phyloP scores from a whole-genome alignment of 2,797 vertebrate species.

The Sarcoramphus papa region DNA sequence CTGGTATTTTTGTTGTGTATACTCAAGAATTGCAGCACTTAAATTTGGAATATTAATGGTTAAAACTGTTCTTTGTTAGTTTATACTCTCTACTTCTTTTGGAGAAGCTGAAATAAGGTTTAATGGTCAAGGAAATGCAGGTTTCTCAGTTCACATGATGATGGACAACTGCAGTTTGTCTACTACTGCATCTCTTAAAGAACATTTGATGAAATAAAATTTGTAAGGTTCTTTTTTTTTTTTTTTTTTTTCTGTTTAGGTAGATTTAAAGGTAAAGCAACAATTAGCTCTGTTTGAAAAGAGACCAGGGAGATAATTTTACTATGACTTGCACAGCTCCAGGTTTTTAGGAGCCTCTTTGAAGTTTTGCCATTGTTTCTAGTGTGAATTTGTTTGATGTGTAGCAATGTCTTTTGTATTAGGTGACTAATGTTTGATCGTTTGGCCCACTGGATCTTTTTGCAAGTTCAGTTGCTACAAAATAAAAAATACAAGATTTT shows the following conservation, averaged over 20 bases:
- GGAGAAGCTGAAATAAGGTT: background rate
- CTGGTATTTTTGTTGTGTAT: background rate
- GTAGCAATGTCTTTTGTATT: background rate
- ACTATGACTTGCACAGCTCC: constrained; percentile 21
- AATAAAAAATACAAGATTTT: background rate
- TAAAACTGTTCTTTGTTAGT: background rate
- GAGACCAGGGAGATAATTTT: constrained; percentile 33
- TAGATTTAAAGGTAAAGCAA: constrained; percentile 22
- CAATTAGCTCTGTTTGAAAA: constrained; percentile 43
- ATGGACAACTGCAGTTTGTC: background rate
- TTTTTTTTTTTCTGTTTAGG: background rate
- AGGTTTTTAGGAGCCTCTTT: constrained; percentile 24
- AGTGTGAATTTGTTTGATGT: constrained; percentile 26
- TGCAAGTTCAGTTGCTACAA: background rate
- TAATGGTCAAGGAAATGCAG: background rate
- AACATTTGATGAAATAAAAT: background rate
- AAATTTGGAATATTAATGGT: background rate
- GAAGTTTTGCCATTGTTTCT: constrained; percentile 48
- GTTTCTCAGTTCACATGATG: background rate
- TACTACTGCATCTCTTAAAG: background rate
- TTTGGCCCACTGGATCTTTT: background rate
- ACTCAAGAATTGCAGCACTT: background rate
- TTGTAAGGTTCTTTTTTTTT: background rate
- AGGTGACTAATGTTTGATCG: constrained; percentile 14
- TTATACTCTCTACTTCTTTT: background rate